Conservation (phyloP, 2,888 invertebrate genomes). For the Noctua fimbriata region DNA sequence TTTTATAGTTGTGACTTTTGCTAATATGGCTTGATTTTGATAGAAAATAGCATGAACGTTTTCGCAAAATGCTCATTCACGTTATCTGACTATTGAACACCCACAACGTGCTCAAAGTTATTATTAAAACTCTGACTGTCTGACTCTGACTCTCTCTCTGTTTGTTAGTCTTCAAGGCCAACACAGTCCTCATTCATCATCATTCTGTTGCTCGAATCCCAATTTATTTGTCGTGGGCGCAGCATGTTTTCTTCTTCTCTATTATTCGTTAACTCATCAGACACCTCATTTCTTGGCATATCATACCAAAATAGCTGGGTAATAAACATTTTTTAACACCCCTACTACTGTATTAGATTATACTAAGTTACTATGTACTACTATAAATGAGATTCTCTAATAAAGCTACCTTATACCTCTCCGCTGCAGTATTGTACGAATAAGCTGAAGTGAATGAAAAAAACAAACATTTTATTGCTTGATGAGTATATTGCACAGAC, state of each 20-base stretch:
- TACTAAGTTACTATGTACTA: background rate
- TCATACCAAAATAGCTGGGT: background rate
- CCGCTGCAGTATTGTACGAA: background rate
- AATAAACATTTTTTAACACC: background rate
- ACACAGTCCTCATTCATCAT: background rate
- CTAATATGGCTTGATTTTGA: background rate
- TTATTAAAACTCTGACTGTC: background rate
- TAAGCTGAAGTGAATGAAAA: background rate
- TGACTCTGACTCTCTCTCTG: too few relatives aligned
- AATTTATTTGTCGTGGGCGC: too few relatives aligned
- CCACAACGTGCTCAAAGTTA: background rate
- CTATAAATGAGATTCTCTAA: background rate
- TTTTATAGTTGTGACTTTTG: background rate
- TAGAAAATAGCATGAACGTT: background rate
- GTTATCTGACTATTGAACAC: background rate
- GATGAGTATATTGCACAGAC: too few relatives aligned
- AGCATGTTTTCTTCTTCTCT: too few relatives aligned
- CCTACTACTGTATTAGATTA: background rate
- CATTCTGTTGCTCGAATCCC: too few relatives aligned
- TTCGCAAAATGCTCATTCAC: background rate
- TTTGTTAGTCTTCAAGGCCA: too few relatives aligned
- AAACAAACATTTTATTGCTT: background rate
- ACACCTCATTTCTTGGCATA: background rate
- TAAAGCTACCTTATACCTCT: background rate
- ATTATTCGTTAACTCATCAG: background rate